Percentiles rank a stretch among this genome's conserved stretches.
Evolutionary conservation across 2,797 vertebrate species (phyloP).

Genomic region (Australoheros facetus): DNA sequence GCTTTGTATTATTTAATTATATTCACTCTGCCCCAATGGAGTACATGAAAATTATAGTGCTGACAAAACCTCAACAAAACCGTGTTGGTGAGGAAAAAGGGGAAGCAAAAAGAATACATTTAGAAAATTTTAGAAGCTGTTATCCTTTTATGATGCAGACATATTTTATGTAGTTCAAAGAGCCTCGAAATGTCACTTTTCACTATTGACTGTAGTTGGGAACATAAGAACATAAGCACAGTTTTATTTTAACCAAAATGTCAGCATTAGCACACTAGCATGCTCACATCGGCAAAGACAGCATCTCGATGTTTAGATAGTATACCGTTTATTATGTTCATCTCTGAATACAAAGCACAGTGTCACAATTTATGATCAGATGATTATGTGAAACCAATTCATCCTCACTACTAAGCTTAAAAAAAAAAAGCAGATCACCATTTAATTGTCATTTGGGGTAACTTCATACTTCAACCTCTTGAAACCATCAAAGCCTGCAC

Average conservation of each 20-base stretch:
- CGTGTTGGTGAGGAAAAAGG: conserved; percentile 5
- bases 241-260: background rate
- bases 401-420: too few relatives aligned
- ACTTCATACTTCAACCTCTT: background rate
- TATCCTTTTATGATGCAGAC: background rate
- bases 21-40: conserved; percentile 13
- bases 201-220: background rate
- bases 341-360: background rate
- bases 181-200: background rate
- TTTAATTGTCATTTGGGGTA: background rate
- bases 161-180: background rate
- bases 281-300: background rate
- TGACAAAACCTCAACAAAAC: conserved; percentile 31
- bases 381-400: too few relatives aligned
- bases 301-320: background rate
- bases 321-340: background rate
- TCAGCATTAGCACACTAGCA: background rate
- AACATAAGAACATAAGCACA: background rate
- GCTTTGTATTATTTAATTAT: conserved; percentile 42
- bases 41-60: conserved; percentile 36
- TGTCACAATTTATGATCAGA: background rate
- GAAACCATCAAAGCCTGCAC: background rate
- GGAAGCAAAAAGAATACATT: background rate
- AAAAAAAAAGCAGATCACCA: background rate
- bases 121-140: background rate